Percentiles rank a stretch among this genome's conserved stretches.
Conservation (phyloP, 2,797 vertebrate species). For the Anomalospiza imberbis region DNA sequence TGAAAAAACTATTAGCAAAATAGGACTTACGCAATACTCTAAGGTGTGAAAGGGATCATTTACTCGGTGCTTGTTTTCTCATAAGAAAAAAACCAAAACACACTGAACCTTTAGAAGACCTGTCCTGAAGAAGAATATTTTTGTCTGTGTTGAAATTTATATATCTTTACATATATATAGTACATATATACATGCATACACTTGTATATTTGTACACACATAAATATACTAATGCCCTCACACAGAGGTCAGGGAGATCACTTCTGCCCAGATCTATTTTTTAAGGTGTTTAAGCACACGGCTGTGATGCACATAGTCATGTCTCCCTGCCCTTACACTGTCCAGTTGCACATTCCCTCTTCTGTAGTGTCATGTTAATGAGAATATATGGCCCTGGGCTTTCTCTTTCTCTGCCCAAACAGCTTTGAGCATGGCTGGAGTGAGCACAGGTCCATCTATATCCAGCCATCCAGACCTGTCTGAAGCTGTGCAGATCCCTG, state of each 20-base stretch:
- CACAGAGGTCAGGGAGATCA: background rate
- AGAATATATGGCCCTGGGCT: background rate
- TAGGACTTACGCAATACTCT: background rate
- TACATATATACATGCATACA: background rate
- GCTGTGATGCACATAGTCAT: background rate
- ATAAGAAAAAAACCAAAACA: background rate
- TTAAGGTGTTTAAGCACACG: background rate
- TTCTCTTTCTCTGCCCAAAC: background rate
- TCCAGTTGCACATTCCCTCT: background rate
- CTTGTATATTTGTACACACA: background rate
- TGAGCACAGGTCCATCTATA: background rate
- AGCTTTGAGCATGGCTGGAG: background rate
- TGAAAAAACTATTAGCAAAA: background rate
- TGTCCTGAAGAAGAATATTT: background rate
- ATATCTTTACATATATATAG: background rate
- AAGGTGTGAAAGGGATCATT: background rate
- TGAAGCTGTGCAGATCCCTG: background rate
- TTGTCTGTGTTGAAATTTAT: background rate
- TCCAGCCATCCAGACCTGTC: background rate
- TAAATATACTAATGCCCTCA: background rate
- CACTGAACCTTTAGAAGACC: background rate
- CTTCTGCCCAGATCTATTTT: background rate
- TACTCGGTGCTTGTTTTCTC: background rate
- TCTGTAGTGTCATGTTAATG: background rate
- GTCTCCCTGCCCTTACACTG: background rate